Evolutionary conservation across 2,113 vertebrate genomes (phyloP), one percentile per base, ranked within the genome.

Genomic region (Otolemur garnettii): DNA sequence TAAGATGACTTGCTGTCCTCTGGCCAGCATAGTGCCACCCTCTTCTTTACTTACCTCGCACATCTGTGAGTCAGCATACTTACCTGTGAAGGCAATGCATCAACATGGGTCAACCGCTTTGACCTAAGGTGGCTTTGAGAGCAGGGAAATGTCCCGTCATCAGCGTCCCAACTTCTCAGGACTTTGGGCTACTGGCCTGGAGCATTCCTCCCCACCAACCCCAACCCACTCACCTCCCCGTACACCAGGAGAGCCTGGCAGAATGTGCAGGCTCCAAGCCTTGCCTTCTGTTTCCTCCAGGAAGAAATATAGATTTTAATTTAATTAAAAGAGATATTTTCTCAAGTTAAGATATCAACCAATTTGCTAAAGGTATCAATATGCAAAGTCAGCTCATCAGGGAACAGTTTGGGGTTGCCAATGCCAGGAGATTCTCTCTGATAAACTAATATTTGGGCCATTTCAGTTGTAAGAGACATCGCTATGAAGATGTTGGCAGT

Each of bases 71-170:
- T 38, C 81, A n/a, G 60, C 7, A 21, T 17, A 45, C 28, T 38
- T 2, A 35, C 2, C 77, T 11, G 1, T 2, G 50, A 26, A 17
- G 22, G n/a, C 7, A 3, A 71, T 5, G 0, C 62, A 8, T 45
- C 30, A 5, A 0, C 0, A 2, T 8, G 1, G 42, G 55, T 28
- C 38, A 33, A 24, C 14, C 13, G 5, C n/a, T 30, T 0, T 4
- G 50, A 59, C n/a, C 72, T 30, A 9, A 21, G 89, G 78, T 0
- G 0, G 57, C 68, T 53, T 33, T 64, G 5, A 8, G 19, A n/a
- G 87, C 45, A 72, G 22, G 79, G 26, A 62, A 13, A 8, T 30
- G 4, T 17, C 75, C n/a, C 21, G 0, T 3, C 19, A 0, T 13
- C n/a, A 0, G 0, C 0, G 0, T 38, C 38, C 35, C 18, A 21